Evolutionary conservation across 2,797 vertebrate genomes (phyloP).

Genomic region (Hemitrygon akajei): DNA sequence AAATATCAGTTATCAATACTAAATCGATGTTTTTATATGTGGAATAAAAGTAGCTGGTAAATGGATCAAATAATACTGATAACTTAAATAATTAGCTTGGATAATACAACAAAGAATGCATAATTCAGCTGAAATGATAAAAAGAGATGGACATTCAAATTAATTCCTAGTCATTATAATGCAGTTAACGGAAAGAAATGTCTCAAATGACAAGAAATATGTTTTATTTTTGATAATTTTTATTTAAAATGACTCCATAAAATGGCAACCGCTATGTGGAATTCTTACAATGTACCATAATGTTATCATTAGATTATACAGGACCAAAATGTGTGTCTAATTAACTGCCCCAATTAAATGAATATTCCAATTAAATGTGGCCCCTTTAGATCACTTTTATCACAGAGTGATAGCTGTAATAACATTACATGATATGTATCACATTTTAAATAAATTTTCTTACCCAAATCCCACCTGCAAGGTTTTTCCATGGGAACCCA

Average conservation of each 20-base stretch:
- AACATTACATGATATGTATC: conserved; percentile 24
- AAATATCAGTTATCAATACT: conserved; percentile 28
- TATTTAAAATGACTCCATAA: conserved; percentile 30
- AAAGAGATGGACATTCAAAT: not conserved
- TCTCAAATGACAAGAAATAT: not conserved
- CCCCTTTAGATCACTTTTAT: conserved; percentile 20
- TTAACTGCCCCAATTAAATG: conserved; percentile 35
- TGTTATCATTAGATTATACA: conserved; percentile 22
- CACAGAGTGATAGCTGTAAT: conserved; percentile 27
- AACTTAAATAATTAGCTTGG: conserved; percentile 4
- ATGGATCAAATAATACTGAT: not conserved
- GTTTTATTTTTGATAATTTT: conserved; percentile 16
- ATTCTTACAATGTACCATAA: not conserved
- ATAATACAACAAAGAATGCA: not conserved
- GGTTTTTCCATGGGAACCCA: conserved; percentile 31
- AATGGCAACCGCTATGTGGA: not conserved
- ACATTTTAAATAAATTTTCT: conserved; percentile 32
- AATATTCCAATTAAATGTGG: conserved; percentile 36
- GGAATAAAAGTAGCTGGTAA: not conserved
- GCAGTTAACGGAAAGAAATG: not conserved
- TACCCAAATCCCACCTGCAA: conserved; percentile 10
- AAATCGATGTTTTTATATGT: not conserved
- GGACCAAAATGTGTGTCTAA: conserved; percentile 20
- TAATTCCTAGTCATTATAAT: conserved; percentile 8
- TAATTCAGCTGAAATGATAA: not conserved